Evolutionary conservation across 2,797 vertebrate genomes (phyloP), one percentile per base, ranked within the genome.

Genomic region (Megalops cyprinoides): DNA sequence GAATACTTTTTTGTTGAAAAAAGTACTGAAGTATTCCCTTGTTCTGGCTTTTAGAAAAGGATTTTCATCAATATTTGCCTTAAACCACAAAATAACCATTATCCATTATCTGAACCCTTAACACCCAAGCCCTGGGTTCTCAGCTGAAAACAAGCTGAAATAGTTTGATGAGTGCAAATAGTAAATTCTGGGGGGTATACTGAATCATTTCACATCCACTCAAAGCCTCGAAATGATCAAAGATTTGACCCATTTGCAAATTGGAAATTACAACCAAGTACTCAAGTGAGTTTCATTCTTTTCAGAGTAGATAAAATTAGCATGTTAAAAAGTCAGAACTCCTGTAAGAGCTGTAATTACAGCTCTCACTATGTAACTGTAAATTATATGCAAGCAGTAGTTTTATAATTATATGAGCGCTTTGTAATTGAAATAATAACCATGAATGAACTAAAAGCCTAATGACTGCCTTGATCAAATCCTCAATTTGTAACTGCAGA

Each of bases 191-290:
- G 1, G 18, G 23, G 42, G 55, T 2, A 18, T 53, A 14, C 25
- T 76, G 28, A 55, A 76, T 42, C 23, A 46, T 39, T 55, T 78
- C 0, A 73, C 49, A 14, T 8, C 69, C n/a, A 28, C 53, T 82
- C 77, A 25, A 53, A 1, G 58, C 75, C 28, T 42, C 23, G 6
- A 44, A 79, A 18, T 44, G 34, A 78, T n/a, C 25, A 39, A 7
- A 4, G 8, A 69, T n/a, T 60, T 18, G 7, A 74, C 42, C 53
- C 25, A 79, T 76, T 82, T 7, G 37, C 60, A 42, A 76, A 78
- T 55, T 82, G 37, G 28, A 83, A 85, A 82, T 77, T 20, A 82
- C 18, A 60, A 44, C 46, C 23, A 15, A 76, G 46, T 25, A 31
- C 53, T 4, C 69, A 76, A 78, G 60, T 76, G 15, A 58, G 12